Percentiles rank a stretch among this genome's conserved stretches.
Evolutionary conservation across 2,888 invertebrate genomes (phyloP).

Genomic region (Hedya salicella): DNA sequence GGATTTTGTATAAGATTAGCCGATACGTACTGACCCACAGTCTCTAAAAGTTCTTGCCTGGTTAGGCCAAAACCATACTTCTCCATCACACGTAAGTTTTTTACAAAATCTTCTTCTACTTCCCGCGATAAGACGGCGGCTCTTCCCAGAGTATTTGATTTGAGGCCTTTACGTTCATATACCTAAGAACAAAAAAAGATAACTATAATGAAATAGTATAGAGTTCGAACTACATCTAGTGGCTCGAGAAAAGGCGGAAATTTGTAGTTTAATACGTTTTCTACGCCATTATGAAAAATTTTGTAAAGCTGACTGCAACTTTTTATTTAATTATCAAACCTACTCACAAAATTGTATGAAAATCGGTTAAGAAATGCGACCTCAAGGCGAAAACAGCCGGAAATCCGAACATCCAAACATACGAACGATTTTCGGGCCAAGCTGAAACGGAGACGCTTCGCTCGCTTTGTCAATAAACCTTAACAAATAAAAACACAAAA

Average conservation of each 20-base stretch:
- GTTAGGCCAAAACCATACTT: constrained; percentile 56
- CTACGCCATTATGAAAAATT: too few relatives aligned
- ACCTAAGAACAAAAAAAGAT: constrained; percentile 5
- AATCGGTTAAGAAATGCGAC: constrained; percentile 46
- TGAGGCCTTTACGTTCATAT: constrained; percentile 7
- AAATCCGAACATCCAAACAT: too few relatives aligned
- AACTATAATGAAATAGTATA: constrained; percentile 5
- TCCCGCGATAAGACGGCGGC: constrained; percentile 48
- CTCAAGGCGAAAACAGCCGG: constrained; percentile 18
- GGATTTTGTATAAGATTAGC: constrained; percentile 51
- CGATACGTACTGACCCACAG: constrained; percentile 52
- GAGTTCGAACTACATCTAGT: constrained; percentile 2
- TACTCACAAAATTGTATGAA: too few relatives aligned
- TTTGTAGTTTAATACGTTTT: too few relatives aligned
- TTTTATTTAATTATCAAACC: too few relatives aligned
- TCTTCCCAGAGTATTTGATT: constrained; percentile 48
- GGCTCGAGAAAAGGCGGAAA: too few relatives aligned
- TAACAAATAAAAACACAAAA: constrained; percentile 1
- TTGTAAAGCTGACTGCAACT: too few relatives aligned
- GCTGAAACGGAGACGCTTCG: too few relatives aligned
- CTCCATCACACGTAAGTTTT: constrained; percentile 52
- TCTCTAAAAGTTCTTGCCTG: constrained; percentile 54
- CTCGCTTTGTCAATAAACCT: background rate
- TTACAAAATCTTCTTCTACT: constrained; percentile 50
- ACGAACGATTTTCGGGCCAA: too few relatives aligned